These are phyloP conservation scores for Diachasmimorpha longicaudata DNA, from an alignment of 1,140 invertebrate species.

Conservation along the genomic window DNA sequence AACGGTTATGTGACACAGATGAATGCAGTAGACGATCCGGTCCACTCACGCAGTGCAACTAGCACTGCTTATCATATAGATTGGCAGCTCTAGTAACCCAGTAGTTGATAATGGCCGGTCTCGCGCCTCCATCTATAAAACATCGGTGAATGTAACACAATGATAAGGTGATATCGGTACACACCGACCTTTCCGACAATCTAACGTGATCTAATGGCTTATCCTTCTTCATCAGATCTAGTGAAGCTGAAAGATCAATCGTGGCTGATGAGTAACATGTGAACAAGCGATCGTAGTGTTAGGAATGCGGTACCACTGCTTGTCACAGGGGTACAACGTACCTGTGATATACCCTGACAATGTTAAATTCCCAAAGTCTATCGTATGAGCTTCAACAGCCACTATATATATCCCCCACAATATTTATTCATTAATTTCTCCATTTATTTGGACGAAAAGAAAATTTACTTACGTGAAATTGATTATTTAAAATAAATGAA, in stretches of 20 bases:
- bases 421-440: no score
- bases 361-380: not conserved
- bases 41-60: constrained; percentile 33
- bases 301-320: constrained; percentile 64
- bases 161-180: not conserved
- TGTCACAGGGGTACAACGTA: constrained; percentile 55
- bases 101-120: constrained; percentile 30
- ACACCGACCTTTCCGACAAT: not conserved
- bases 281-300: constrained; percentile 51
- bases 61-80: constrained; percentile 57
- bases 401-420: not conserved
- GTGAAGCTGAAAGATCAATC: constrained; percentile 9
- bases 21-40: constrained; percentile 28
- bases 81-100: constrained; percentile 41
- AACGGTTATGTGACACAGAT: constrained; percentile 41
- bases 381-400: not conserved
- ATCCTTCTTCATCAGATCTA: constrained; percentile 3
- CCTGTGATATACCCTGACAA: constrained; percentile 11
- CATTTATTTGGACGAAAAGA: no score
- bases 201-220: not conserved
- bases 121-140: not conserved
- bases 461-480: no score
- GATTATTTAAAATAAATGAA: no score
- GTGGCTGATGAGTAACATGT: constrained; percentile 29
- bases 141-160: not conserved